A percentile compares a stretch with the other conserved stretches of the same genome.
Evolutionary conservation across 2,113 vertebrate species (phyloP).

Genomic region (Colistium nudipinnis): DNA sequence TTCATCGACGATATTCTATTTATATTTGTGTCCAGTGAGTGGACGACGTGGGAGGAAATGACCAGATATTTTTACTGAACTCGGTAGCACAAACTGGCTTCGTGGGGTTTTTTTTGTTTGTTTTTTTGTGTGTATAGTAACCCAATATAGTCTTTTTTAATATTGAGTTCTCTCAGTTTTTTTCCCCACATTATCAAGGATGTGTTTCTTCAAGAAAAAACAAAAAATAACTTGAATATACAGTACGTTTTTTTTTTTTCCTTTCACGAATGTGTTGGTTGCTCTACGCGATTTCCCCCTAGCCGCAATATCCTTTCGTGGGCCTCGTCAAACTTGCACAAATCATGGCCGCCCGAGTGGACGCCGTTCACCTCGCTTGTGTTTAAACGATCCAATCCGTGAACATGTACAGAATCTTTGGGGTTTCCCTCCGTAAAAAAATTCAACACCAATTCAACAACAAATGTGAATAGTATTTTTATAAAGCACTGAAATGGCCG

Average conservation of each 20-base stretch:
- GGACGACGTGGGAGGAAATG: constrained; percentile 6
- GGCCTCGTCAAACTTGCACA: constrained; percentile 63
- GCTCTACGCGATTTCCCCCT: constrained; percentile 29
- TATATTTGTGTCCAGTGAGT: constrained; percentile 9
- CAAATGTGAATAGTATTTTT: constrained; percentile 99
- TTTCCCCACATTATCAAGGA: constrained; percentile 11
- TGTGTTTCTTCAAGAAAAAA: constrained; percentile 33
- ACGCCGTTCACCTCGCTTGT: constrained; percentile 13
- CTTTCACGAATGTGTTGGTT: constrained; percentile 30
- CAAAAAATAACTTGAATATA: constrained; percentile 36
- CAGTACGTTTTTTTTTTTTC: no score
- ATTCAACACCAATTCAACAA: constrained; percentile 87
- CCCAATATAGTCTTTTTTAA: constrained; percentile 30
- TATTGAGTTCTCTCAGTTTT: constrained; percentile 8
- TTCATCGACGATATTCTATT: constrained; percentile 33
- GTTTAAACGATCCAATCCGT: constrained; percentile 52
- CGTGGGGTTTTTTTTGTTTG: background rate
- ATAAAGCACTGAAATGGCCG: constrained; percentile 91
- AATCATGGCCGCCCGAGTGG: constrained; percentile 34
- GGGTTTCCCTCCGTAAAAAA: constrained; percentile 64
- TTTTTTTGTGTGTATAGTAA: constrained; percentile 28
- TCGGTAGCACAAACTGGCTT: constrained; percentile 70
- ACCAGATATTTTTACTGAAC: constrained; percentile 38
- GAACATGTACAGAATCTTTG: constrained; percentile 74
- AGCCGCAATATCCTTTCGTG: constrained; percentile 6